Conservation (phyloP, 2,888 invertebrate species). For the Neoitamus cyanurus region DNA sequence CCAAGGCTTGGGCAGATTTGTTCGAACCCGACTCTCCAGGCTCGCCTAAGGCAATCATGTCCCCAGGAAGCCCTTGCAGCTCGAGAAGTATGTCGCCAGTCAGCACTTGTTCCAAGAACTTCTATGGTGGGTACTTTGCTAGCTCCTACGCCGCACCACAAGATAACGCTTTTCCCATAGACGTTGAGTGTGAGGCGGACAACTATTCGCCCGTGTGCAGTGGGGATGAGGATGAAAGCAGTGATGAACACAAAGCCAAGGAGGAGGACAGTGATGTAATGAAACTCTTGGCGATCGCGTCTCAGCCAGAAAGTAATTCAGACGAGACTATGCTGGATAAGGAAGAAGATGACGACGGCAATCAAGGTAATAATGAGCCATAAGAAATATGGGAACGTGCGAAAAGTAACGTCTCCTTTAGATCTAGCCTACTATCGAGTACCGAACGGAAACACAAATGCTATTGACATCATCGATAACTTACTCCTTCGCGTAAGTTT, state of each 20-base stretch:
- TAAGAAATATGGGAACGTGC: too few species aligned
- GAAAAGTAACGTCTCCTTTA: neutral
- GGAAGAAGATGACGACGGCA: conserved; percentile 63
- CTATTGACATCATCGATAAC: conserved; percentile 61
- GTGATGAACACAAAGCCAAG: conserved; percentile 55
- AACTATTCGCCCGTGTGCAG: conserved; percentile 66
- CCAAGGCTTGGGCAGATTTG: conserved; percentile 54
- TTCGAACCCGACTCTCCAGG: conserved; percentile 62
- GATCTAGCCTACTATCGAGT: neutral
- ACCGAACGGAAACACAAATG: conserved; percentile 3
- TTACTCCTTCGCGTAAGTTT: conserved; percentile 62
- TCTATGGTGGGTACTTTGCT: conserved; percentile 52
- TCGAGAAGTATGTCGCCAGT: conserved; percentile 64
- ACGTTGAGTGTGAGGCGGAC: conserved; percentile 57
- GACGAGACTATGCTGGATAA: conserved; percentile 63
- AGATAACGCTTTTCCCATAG: conserved; percentile 24
- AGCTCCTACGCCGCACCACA: neutral
- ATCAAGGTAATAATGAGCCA: conserved; percentile 54
- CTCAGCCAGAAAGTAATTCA: conserved; percentile 57
- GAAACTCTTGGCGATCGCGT: conserved; percentile 61
- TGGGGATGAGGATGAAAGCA: conserved; percentile 60
- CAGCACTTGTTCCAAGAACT: conserved; percentile 56
- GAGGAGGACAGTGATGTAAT: conserved; percentile 60
- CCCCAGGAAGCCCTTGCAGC: conserved; percentile 62
- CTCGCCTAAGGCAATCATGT: neutral